phyloP scores from a whole-genome alignment of 2,888 invertebrate species.

The Hermodice carunculata region DNA sequence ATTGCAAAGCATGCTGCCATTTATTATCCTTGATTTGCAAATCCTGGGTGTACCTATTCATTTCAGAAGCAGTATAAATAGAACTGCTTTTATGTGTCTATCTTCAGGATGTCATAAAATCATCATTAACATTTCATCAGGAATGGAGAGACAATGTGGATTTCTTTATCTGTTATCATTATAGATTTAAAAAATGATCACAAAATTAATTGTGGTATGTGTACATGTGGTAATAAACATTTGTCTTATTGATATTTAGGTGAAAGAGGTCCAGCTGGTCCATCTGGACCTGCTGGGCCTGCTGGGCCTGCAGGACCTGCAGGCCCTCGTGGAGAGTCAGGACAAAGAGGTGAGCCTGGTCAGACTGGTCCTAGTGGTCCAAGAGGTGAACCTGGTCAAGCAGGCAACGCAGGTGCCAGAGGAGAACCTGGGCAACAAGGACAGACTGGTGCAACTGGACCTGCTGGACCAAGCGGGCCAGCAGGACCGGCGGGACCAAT shows the following conservation, averaged over 20 bases:
- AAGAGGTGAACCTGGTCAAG: slow-evolving; percentile 24
- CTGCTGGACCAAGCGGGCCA: slow-evolving; percentile 8
- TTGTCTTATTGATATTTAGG: slow-evolving; percentile 1
- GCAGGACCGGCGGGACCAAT: slow-evolving; percentile 22
- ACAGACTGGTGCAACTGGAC: slow-evolving; percentile 16
- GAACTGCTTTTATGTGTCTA: no score
- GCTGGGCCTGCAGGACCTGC: slow-evolving; percentile 26
- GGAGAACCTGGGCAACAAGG: slow-evolving; percentile 25
- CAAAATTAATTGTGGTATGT: slow-evolving; percentile 35
- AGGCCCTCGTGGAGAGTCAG: slow-evolving; percentile 26
- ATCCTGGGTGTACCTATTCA: no score
- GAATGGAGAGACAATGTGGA: no score
- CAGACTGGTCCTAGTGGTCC: slow-evolving; percentile 18
- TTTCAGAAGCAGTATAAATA: no score
- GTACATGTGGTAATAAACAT: not conserved
- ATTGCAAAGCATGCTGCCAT: no score
- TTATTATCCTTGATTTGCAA: no score
- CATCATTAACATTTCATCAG: no score
- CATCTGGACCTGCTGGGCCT: slow-evolving; percentile 22
- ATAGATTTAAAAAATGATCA: no score
- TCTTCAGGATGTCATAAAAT: no score
- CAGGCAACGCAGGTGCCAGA: slow-evolving; percentile 5
- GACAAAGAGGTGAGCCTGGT: slow-evolving; percentile 38
- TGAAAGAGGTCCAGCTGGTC: slow-evolving; percentile 24
- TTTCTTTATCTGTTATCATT: no score